Conservation (phyloP, 1,140 invertebrate species). For the Drosophila pandora region DNA sequence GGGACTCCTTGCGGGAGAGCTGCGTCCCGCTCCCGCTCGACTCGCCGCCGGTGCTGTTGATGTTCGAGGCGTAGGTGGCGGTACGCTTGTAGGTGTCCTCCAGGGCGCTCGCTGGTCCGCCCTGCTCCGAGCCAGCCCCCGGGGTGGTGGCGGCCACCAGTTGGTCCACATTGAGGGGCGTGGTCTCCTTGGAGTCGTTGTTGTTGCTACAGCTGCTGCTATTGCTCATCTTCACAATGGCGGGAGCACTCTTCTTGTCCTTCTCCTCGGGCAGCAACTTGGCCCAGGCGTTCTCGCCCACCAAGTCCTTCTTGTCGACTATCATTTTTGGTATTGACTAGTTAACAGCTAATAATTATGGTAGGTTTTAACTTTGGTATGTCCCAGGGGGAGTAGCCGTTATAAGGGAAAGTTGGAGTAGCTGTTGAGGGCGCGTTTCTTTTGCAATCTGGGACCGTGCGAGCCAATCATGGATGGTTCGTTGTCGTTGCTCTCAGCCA, state of each 20-base stretch:
- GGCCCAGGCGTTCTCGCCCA: constrained; percentile 74
- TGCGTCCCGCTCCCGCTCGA: constrained; percentile 66
- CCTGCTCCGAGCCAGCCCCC: constrained; percentile 3
- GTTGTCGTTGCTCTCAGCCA: constrained; percentile 44
- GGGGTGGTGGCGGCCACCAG: constrained; percentile 26
- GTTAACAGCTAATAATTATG: constrained; percentile 43
- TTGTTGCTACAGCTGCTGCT: constrained; percentile 31
- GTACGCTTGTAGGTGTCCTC: constrained; percentile 63
- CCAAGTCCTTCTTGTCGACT: constrained; percentile 71
- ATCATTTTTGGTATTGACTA: constrained; percentile 81
- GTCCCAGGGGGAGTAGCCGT: constrained; percentile 41
- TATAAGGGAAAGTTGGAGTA: constrained; percentile 72
- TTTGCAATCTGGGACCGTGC: constrained; percentile 37
- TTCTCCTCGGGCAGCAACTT: constrained; percentile 73
- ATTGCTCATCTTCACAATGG: constrained; percentile 62
- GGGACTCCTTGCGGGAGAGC: constrained; percentile 77
- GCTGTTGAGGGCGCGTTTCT: constrained; percentile 52
- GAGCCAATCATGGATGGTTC: constrained; percentile 61
- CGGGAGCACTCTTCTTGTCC: constrained; percentile 36
- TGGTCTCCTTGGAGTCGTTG: constrained; percentile 41
- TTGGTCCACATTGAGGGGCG: constrained; percentile 55
- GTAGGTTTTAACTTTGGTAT: constrained; percentile 60
- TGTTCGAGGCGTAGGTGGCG: constrained; percentile 65
- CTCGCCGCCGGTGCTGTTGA: constrained; percentile 68
- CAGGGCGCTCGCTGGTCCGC: neutral